Conservation (phyloP, 2,113 vertebrate species). For the Pluvianellus socialis region DNA sequence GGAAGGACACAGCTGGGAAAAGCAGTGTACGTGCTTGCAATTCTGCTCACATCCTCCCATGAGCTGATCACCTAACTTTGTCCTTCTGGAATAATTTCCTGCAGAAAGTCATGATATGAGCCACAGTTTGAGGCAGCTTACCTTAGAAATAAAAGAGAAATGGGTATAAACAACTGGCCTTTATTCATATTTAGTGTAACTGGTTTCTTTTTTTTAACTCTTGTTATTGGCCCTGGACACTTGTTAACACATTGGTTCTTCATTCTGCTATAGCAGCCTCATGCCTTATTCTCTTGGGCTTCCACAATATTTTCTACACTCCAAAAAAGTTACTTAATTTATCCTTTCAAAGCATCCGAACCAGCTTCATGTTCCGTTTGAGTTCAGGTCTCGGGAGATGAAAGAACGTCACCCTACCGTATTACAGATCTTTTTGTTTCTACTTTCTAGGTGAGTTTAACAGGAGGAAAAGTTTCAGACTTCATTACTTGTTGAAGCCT, state of each 20-base stretch:
- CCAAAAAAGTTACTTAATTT: neutral
- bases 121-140: neutral
- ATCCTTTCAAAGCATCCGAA: neutral
- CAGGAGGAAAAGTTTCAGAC: neutral
- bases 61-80: neutral
- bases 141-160: neutral
- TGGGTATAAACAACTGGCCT: neutral
- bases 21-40: accelerated
- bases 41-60: neutral
- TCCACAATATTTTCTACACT: neutral
- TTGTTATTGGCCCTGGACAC: neutral
- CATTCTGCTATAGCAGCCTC: neutral
- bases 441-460: neutral
- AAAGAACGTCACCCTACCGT: neutral
- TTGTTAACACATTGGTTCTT: neutral
- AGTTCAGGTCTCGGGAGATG: neutral
- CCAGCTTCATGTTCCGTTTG: neutral
- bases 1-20: neutral
- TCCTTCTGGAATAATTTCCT: constrained; percentile 24
- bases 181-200: neutral
- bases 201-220: neutral
- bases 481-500: neutral
- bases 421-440: neutral
- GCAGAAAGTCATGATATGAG: neutral
- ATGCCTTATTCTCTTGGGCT: neutral